Percentiles rank a stretch among this genome's conserved stretches.
phyloP scores from a whole-genome alignment of 2,888 invertebrate species.

The Conomelus anceps region DNA sequence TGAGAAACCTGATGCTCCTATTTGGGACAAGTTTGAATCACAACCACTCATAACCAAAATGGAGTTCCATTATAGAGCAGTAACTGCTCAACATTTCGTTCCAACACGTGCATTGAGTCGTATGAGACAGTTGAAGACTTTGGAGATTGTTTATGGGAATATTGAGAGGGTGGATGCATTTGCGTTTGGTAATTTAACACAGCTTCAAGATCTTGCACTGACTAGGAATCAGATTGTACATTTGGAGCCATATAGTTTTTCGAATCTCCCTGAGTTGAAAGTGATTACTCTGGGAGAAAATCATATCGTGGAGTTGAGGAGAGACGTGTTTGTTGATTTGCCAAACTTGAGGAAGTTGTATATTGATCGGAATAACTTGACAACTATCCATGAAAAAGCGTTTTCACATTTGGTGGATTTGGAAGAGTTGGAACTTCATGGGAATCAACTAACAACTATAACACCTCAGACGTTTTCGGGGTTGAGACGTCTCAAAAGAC shows the following conservation, averaged over 20 bases:
- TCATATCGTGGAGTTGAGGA: conserved; percentile 62
- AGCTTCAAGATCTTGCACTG: conserved; percentile 58
- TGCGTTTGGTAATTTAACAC: conserved; percentile 67
- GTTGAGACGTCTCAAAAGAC: conserved; percentile 61
- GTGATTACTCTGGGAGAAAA: conserved; percentile 68
- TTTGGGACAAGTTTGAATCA: conserved; percentile 68
- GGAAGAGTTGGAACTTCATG: conserved; percentile 71
- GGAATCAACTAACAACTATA: conserved; percentile 65
- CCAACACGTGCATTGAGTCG: conserved; percentile 63
- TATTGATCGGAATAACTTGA: conserved; percentile 79
- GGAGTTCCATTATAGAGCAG: conserved; percentile 62
- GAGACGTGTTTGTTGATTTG: conserved; percentile 64
- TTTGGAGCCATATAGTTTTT: conserved; percentile 62
- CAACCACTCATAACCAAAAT: conserved; percentile 64
- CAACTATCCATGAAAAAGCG: conserved; percentile 75
- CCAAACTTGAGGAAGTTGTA: conserved; percentile 66
- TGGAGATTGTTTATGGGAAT: conserved; percentile 65
- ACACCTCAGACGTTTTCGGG: conserved; percentile 73
- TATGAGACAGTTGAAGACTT: conserved; percentile 56
- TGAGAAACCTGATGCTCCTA: conserved; percentile 58
- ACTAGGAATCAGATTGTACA: conserved; percentile 62
- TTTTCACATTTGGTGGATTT: conserved; percentile 67
- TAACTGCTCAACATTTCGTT: conserved; percentile 61
- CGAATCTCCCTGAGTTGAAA: conserved; percentile 62
- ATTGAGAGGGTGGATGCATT: conserved; percentile 61